phyloP scores from a whole-genome alignment of 2,888 invertebrate genomes.

The Phalangium opilio region DNA sequence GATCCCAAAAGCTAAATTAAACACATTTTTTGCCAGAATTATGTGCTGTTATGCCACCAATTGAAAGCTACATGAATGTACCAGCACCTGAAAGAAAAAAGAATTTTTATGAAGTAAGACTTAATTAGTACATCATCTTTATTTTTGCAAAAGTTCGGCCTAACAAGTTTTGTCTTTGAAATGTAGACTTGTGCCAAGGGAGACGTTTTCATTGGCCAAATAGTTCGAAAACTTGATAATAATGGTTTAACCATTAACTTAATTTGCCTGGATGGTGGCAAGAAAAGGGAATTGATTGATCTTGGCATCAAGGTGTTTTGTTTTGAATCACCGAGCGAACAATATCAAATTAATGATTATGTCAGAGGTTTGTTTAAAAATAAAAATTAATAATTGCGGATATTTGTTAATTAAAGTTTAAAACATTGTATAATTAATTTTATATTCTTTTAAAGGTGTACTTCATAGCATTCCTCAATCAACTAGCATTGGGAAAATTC shows the following conservation, averaged over 20 bases:
- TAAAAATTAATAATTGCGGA: no score
- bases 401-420: no score
- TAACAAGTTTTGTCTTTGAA: conserved; percentile 18
- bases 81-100: conserved; percentile 59
- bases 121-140: no score
- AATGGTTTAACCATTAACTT: conserved; percentile 46
- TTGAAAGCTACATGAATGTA: conserved; percentile 65
- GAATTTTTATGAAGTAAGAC: conserved; percentile 60
- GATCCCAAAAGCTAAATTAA: no score
- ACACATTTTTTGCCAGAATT: conserved; percentile 41
- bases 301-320: conserved; percentile 55
- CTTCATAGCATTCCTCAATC: no score
- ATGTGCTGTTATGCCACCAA: conserved; percentile 68
- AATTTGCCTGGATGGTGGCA: conserved; percentile 63
- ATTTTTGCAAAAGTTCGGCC: no score
- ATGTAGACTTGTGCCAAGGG: conserved; percentile 31
- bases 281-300: conserved; percentile 65
- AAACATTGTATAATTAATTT: no score
- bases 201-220: conserved; percentile 32
- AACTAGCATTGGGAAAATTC: background rate
- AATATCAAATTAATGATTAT: no score
- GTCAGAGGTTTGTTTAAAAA: no score
- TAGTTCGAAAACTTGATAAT: conserved; percentile 28
- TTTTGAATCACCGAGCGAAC: no score
- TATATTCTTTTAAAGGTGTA: no score